phyloP scores from a whole-genome alignment of 2,113 vertebrate genomes.

The Hemicordylus capensis region DNA sequence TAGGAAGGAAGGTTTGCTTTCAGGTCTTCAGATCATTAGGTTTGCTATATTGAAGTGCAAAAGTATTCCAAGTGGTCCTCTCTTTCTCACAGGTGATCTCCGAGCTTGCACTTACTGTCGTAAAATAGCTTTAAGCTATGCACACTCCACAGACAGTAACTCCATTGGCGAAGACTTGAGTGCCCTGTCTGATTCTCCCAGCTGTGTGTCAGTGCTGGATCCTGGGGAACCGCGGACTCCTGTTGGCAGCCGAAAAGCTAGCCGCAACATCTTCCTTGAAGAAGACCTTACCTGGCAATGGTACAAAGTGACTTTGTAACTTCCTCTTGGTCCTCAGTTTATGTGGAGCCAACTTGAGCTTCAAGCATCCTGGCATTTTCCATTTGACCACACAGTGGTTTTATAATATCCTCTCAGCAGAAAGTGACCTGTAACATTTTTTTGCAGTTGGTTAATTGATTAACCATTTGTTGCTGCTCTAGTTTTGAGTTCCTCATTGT shows the following conservation, averaged over 20 bases:
- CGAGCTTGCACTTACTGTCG: conserved; percentile 97
- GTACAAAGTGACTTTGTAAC: conserved; percentile 63
- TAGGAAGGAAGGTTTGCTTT: not conserved
- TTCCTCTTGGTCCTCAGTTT: not conserved
- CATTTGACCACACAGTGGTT: not conserved
- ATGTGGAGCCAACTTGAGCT: not conserved
- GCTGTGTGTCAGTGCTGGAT: conserved; percentile 86
- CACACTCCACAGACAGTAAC: conserved; percentile 92
- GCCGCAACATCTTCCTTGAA: conserved; percentile 97
- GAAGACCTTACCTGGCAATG: conserved; percentile 97
- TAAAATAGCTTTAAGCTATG: conserved; percentile 94
- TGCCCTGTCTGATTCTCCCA: conserved; percentile 87
- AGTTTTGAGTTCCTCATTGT: too few species aligned
- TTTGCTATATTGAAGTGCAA: not conserved
- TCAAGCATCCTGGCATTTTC: not conserved
- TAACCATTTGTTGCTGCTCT: not conserved
- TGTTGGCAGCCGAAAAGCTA: conserved; percentile 91
- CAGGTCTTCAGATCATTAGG: too few species aligned
- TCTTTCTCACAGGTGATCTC: conserved; percentile 85
- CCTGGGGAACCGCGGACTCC: conserved; percentile 92
- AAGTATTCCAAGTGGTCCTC: conserved; percentile 7
- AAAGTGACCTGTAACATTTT: not conserved
- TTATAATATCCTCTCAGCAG: not conserved
- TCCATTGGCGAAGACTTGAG: conserved; percentile 94
- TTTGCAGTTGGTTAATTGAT: not conserved